Conservation (phyloP, 2,888 invertebrate species). For the Drosophila nr. perissopoda region DNA sequence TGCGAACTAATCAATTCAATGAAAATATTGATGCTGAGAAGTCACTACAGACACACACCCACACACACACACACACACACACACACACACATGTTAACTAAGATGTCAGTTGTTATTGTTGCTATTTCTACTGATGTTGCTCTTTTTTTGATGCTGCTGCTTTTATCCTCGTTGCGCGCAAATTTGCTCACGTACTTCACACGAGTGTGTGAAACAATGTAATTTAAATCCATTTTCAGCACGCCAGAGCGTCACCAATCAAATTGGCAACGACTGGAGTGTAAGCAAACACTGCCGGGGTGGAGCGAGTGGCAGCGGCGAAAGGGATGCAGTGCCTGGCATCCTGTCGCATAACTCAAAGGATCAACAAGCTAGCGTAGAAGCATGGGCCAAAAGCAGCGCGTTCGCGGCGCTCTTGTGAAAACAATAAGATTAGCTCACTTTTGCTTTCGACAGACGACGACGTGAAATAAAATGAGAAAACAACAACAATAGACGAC, state of each 20-base stretch:
- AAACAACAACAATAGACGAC: constrained; percentile 50
- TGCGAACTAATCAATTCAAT: constrained; percentile 73
- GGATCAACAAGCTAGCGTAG: constrained; percentile 67
- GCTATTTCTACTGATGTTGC: constrained; percentile 23
- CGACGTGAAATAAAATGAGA: constrained; percentile 71
- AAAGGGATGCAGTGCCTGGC: constrained; percentile 15
- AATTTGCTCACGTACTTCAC: constrained; percentile 63
- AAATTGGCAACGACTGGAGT: constrained; percentile 76
- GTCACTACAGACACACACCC: constrained; percentile 56
- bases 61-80: neutral
- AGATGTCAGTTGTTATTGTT: constrained; percentile 60
- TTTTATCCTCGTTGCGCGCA: constrained; percentile 35
- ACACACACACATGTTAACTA: constrained; percentile 31
- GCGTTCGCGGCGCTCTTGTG: constrained; percentile 61
- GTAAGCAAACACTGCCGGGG: constrained; percentile 56
- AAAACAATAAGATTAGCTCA: constrained; percentile 81
- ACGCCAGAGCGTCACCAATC: constrained; percentile 75
- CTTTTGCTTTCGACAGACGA: constrained; percentile 61
- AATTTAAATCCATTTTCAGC: constrained; percentile 84
- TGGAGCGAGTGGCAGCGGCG: neutral
- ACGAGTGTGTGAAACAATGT: constrained; percentile 75
- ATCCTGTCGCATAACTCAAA: constrained; percentile 73
- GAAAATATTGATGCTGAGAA: constrained; percentile 75
- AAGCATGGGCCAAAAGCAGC: constrained; percentile 29
- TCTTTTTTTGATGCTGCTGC: constrained; percentile 10